Base-by-base conservation (phyloP, 2,888 invertebrate genomes). In the Tetragonisca angustula region DNA sequence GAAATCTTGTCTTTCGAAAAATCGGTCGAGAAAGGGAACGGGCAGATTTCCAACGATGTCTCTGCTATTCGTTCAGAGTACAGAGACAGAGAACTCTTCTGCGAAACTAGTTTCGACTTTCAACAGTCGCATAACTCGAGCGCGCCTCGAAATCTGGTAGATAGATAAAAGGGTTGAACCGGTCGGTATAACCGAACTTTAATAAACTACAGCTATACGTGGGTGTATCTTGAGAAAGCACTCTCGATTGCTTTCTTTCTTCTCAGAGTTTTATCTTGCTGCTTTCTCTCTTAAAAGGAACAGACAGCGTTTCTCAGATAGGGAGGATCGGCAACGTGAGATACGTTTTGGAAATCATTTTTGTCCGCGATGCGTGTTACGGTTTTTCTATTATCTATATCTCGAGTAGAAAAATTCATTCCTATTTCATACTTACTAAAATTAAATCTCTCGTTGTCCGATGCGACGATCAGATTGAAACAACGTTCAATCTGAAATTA, bases 51-150 rank as follows among this genome's bases (percentile, higher is more conserved):
- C 87, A 87, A 89, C 79, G 75, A 87, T 81, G 65, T 79, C 81
- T 82, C 86, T 76, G 74, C 70, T 79, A 64, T 83, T 82, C 54
- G 54, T 71, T 71, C 85, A 71, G 54, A 19, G 43, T 11, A 36
- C 50, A 32, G 62, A 21, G 56, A 74, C 65, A 65, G 24, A 72
- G 67, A 85, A 89, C 81, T 81, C 84, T 69, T 83, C 61, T 76
- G 74, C 36, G 75, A 87, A 89, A 89, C 88, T 89, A 88, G 87
- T 89, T 89, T 87, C 86, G 85, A 90, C 89, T 91, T 86, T 87
- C 84, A 88, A 87, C 88, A 88, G 86, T 84, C 85, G 79, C 87
- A 84, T 89, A 87, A 86, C 85, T 91, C 79, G 86, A 62, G 62
- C 77, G 76, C 80, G 81, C 79, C 61, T 77, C 81, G 76, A 86